Evolutionary conservation across 2,797 vertebrate genomes (phyloP).

Genomic region (Brotula barbata): DNA sequence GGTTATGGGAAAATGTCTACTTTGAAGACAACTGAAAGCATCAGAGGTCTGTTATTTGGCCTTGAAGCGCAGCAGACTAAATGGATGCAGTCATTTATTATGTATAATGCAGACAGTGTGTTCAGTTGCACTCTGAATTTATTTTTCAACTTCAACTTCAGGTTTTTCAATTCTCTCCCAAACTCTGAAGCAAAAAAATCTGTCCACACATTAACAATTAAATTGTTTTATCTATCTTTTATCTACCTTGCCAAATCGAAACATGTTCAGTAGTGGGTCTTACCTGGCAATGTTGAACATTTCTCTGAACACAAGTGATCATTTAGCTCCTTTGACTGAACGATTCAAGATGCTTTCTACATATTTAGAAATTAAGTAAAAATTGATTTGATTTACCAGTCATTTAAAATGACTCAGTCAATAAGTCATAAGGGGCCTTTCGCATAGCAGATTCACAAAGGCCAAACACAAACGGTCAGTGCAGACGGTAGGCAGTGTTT

Average conservation of each 20-base stretch:
- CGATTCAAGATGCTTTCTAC: no score
- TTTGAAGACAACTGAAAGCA: constrained; percentile 8
- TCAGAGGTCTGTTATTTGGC: constrained; percentile 30
- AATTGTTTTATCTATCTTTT: constrained; percentile 23
- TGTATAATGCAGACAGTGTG: constrained; percentile 10
- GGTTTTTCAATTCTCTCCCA: background rate
- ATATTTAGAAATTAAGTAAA: no score
- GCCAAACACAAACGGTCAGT: no score
- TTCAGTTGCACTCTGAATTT: constrained; percentile 11
- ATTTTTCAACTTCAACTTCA: constrained; percentile 15
- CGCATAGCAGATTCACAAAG: no score
- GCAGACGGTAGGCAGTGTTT: no score
- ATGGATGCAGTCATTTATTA: constrained; percentile 24
- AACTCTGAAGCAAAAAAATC: background rate
- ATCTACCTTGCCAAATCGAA: constrained; percentile 12
- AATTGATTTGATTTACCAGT: no score
- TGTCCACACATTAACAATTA: constrained; percentile 28
- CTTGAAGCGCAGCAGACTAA: constrained; percentile 19
- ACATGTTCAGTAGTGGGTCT: constrained; percentile 39
- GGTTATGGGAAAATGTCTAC: constrained; percentile 24
- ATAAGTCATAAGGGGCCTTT: no score
- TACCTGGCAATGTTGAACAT: constrained; percentile 46
- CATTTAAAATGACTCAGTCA: no score
- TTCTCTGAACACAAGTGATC: constrained; percentile 27
- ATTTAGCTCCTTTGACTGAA: background rate